These are phyloP conservation scores for Watsonalla binaria DNA, from an alignment of 2,888 invertebrate genomes.

Conservation along the genomic window DNA sequence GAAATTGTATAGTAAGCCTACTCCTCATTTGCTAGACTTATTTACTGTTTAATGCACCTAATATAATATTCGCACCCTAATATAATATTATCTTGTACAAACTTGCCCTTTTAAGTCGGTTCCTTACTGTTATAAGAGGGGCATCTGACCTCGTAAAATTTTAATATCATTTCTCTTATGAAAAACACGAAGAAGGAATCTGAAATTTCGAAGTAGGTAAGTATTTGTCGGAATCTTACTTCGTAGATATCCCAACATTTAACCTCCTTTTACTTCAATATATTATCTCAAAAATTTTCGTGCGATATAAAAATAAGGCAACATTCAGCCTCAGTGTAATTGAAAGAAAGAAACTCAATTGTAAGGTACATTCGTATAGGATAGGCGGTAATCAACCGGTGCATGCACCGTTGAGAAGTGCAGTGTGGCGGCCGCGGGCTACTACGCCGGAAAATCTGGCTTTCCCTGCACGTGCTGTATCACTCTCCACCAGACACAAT, in stretches of 20 bases:
- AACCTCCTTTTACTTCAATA: neutral
- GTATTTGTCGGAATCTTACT: neutral
- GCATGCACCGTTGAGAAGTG: conserved; percentile 54
- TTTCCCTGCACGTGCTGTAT: conserved; percentile 50
- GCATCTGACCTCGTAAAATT: neutral
- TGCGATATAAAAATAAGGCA: neutral
- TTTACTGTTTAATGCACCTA: too few relatives aligned
- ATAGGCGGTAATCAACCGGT: conserved; percentile 45
- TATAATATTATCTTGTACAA: neutral
- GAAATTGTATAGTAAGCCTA: too few relatives aligned
- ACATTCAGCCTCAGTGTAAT: too few relatives aligned
- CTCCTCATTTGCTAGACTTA: too few relatives aligned
- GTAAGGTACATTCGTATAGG: conserved; percentile 14
- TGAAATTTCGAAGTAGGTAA: neutral
- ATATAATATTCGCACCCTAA: too few relatives aligned
- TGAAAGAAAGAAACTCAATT: conserved; percentile 1
- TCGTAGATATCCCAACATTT: neutral
- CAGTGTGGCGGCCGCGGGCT: conserved; percentile 59
- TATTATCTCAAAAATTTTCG: neutral
- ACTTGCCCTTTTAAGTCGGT: neutral
- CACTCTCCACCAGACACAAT: neutral
- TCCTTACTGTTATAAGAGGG: neutral
- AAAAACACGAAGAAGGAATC: neutral
- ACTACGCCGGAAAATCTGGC: conserved; percentile 62
- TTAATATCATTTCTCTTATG: neutral